Percentiles rank a stretch among this genome's conserved stretches.
Conservation (phyloP, 2,797 vertebrate genomes). For the Catostomus latipinnis region DNA sequence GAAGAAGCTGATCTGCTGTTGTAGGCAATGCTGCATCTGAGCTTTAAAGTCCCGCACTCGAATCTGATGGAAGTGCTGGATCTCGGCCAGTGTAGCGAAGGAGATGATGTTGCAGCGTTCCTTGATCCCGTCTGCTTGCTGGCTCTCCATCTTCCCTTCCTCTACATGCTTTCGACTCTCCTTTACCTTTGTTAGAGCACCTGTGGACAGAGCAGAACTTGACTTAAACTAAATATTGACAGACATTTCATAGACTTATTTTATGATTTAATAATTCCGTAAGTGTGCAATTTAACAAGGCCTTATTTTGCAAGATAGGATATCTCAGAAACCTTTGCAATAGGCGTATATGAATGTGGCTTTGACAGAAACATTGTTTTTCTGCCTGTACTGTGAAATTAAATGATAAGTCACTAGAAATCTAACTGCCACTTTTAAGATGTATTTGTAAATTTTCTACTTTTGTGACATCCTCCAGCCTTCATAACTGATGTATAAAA, state of each 20-base stretch:
- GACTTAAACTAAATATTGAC: conserved; percentile 7
- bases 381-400: background rate
- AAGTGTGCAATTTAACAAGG: too few relatives aligned
- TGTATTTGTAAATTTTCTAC: background rate
- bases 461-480: background rate
- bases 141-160: conserved; percentile 94
- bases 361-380: too few relatives aligned
- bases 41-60: conserved; percentile 94
- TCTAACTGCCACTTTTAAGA: background rate
- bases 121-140: conserved; percentile 89
- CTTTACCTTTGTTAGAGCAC: conserved; percentile 97
- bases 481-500: background rate
- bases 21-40: conserved; percentile 97
- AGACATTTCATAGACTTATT: background rate
- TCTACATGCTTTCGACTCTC: conserved; percentile 97
- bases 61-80: conserved; percentile 96
- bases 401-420: background rate
- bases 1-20: conserved; percentile 96
- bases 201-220: conserved; percentile 71
- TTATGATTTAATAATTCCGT: too few relatives aligned
- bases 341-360: background rate
- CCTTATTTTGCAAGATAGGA: too few relatives aligned
- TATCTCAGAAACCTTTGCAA: too few relatives aligned
- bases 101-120: conserved; percentile 98
- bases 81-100: conserved; percentile 94